Base-by-base conservation (phyloP, 2,888 invertebrate species). In the Pyrgus malvae region DNA sequence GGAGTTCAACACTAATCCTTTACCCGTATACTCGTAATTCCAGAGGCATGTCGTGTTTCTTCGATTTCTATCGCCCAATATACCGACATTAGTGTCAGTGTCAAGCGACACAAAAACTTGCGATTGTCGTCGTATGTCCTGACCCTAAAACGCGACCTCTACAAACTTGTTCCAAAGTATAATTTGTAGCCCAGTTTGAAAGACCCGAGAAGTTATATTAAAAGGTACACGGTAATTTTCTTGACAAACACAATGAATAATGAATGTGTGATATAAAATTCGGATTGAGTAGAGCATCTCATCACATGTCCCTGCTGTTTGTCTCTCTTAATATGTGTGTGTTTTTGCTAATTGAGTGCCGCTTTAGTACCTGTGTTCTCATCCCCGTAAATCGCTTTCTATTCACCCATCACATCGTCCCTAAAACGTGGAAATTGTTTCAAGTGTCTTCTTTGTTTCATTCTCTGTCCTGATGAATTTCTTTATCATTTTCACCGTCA, bases 211-310 rank as follows among this genome's bases (percentile, higher is more conserved):
- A 85, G 80, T 91, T 90, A 91, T 90, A 89, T 91, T 90, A 91
- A 90, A 90, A 90, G 85, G 86, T 80, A 83, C 83, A 87, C 81
- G 83, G 86, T 86, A 84, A 87, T 87, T 85, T 87, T 83, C 86
- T 86, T 82, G 76, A 83, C 86, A 88, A 87, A 88, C 83, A 83
- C 78, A 80, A 85, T 83, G 84, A 84, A 85, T 86, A 86, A 87
- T 82, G 80, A 85, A 85, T 83, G 77, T 75, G 80, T 79, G 78
- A 86, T 89, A 88, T 88, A 87, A 88, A 88, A 90, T 87, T 87
- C 83, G 83, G 81, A 85, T 84, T 82, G 83, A 84, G 81, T 75
- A 81, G 79, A 76, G 76, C 79, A 76, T 74, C 74, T 78, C 80
- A 72, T 76, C 80, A 80, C 74, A 77, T 81, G 81, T 80, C 75